Evolutionary conservation across 2,797 vertebrate genomes (phyloP), one percentile per base, ranked within the genome.

Genomic region (Propithecus perrieri): DNA sequence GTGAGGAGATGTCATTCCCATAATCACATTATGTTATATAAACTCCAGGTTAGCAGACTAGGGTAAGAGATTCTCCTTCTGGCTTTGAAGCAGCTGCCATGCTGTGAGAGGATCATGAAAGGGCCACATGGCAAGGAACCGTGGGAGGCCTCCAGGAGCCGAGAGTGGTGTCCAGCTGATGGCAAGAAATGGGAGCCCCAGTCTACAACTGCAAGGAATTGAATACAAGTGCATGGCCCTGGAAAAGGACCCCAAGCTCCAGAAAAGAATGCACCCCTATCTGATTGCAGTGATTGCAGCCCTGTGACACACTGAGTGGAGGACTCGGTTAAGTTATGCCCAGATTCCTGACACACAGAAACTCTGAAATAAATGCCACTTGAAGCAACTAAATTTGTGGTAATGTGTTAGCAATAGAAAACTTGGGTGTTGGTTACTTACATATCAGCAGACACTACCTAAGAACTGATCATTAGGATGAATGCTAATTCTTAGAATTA

Each of bases 401-500:
- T 57, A n/a, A 83, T 59, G 50, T 79, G 41, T 88, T 71, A 88
- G 72, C 50, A 96, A 78, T 1, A 71, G 65, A 59, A 85, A 67
- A 67, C 28, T 38, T 86, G 2, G 1, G 30, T 85, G 15, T 61
- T 50, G 46, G 48, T 78, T 83, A 89, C n/a, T 17, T 35, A 43
- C 28, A 4, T 33, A 65, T 22, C n/a, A 18, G 65, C 35, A 76
- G 75, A 71, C 41, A 69, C 78, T 86, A 65, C 74, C 26, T 41
- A 92, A 75, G 50, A 91, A 88, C 28, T 67, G 33, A 78, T 26
- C 63, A 35, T 76, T 61, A 71, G 89, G 8, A 85, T 85, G 78
- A 95, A 72, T 26, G 76, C 57, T 65, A 89, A 96, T 83, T 90
- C 71, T 76, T 89, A 5, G 53, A 94, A 74, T 35, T 89, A 41